Evolutionary conservation across 2,797 vertebrate genomes (phyloP).

Genomic region (Aythya fuligula): DNA sequence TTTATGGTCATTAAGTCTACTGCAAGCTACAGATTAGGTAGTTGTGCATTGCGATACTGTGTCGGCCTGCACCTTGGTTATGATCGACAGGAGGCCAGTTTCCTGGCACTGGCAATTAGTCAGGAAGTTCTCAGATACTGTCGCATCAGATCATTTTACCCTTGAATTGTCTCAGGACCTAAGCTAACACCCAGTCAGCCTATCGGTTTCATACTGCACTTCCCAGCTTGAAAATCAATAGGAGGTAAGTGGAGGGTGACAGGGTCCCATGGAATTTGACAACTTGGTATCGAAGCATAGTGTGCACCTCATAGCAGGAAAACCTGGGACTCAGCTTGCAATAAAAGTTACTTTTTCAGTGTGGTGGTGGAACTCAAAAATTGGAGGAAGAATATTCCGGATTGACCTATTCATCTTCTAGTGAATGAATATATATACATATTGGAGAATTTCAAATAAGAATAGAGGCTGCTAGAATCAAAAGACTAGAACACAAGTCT

Average conservation of each 20-base stretch:
- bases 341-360: background rate
- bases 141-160: background rate
- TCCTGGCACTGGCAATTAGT: background rate
- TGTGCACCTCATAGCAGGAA: background rate
- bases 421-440: background rate
- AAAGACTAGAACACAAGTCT: background rate
- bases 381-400: background rate
- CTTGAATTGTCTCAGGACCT: slow-evolving; percentile 9
- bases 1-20: background rate
- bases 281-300: background rate
- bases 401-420: background rate
- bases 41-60: background rate
- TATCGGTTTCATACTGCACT: background rate
- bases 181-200: background rate
- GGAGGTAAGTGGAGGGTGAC: background rate
- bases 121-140: background rate
- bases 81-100: background rate
- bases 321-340: background rate
- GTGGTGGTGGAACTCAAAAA: background rate
- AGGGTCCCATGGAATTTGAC: background rate
- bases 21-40: slow-evolving; percentile 7
- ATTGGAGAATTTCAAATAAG: background rate
- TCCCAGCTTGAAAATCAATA: slow-evolving; percentile 1
- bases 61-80: background rate
- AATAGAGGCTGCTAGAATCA: background rate